These are phyloP conservation scores for Aegithalos caudatus DNA, from an alignment of 2,113 vertebrate genomes.

Conservation along the genomic window DNA sequence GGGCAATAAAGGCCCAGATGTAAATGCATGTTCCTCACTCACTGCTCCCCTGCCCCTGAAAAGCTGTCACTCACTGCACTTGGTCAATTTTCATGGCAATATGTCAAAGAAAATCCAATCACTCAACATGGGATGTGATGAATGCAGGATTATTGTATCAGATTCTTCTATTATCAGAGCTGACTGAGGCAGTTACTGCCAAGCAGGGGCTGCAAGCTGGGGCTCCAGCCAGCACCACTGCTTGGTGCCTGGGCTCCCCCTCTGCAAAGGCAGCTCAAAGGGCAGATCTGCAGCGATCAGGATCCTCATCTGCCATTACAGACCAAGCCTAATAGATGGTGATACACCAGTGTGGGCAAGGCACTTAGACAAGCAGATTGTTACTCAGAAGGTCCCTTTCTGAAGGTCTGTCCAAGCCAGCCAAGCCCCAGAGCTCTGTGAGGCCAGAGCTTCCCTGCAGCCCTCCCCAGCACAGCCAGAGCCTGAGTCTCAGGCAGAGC, in stretches of 20 bases:
- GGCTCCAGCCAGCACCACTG: not conserved
- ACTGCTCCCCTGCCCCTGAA: not conserved
- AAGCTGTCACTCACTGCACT: constrained; percentile 39
- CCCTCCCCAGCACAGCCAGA: not conserved
- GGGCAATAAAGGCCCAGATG: not conserved
- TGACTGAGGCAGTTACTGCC: not conserved
- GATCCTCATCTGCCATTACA: not conserved
- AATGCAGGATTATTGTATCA: constrained; percentile 46
- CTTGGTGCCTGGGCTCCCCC: not conserved
- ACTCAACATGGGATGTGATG: constrained; percentile 32
- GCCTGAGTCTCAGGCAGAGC: not conserved
- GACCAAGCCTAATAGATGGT: not conserved
- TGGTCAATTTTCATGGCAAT: constrained; percentile 51
- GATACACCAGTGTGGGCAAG: not conserved
- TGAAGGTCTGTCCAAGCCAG: not conserved
- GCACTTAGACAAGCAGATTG: not conserved
- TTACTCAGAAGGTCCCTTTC: not conserved
- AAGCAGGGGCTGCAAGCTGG: not conserved
- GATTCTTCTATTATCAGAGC: constrained; percentile 14
- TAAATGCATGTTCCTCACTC: not conserved
- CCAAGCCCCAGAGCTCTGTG: not conserved
- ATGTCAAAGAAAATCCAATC: constrained; percentile 64
- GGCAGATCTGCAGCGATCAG: accelerated
- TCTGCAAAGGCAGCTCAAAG: not conserved
- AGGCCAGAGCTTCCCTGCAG: not conserved